phyloP scores from a whole-genome alignment of 2,113 vertebrate genomes.

The Genyomyrus donnyi region DNA sequence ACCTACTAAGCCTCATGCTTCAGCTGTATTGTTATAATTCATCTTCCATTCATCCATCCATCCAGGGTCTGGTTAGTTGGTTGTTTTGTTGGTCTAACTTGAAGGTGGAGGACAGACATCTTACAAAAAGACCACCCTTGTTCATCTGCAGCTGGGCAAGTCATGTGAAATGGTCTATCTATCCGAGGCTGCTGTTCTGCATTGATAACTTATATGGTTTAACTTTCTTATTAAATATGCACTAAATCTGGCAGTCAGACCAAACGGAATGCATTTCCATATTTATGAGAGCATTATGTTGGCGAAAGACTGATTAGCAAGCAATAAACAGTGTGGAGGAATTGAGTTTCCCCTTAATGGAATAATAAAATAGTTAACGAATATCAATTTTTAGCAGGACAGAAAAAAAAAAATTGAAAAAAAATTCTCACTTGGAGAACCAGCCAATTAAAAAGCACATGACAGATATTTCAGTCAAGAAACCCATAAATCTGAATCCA shows the following conservation, averaged over 20 bases:
- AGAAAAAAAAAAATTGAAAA: background rate
- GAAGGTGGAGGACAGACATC: background rate
- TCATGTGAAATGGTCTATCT: background rate
- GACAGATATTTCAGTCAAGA: background rate
- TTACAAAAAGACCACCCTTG: background rate
- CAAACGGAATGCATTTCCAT: slow-evolving; percentile 3
- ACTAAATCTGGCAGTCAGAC: background rate
- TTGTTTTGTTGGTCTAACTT: background rate
- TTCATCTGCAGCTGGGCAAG: background rate
- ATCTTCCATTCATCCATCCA: background rate
- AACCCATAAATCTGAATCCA: background rate
- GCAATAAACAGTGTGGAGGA: background rate
- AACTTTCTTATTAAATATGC: background rate
- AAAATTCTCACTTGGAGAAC: background rate
- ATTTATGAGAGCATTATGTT: slow-evolving; percentile 7
- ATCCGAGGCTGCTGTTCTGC: background rate
- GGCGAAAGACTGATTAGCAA: background rate
- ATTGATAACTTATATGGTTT: background rate
- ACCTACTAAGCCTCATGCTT: background rate
- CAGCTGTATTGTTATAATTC: background rate
- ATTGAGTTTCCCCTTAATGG: slow-evolving; percentile 1
- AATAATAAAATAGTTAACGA: slow-evolving; percentile 9
- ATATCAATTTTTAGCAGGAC: background rate
- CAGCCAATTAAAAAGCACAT: background rate
- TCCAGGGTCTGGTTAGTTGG: background rate